phyloP scores from a whole-genome alignment of 2,113 vertebrate genomes.

The Pontoporia blainvillei region DNA sequence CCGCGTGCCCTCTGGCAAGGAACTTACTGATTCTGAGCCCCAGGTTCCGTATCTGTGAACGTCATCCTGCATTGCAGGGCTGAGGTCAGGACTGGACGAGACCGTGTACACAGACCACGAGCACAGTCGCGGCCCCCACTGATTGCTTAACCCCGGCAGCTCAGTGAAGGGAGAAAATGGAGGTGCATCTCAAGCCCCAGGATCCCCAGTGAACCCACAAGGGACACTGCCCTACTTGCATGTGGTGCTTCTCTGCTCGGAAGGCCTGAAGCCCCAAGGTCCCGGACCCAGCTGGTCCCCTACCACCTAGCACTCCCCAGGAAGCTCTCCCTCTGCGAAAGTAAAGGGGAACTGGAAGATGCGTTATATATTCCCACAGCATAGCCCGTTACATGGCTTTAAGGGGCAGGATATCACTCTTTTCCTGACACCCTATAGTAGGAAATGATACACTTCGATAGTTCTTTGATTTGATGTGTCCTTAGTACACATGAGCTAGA shows the following conservation, averaged over 20 bases:
- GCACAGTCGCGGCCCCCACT: rapidly evolving
- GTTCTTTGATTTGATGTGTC: not conserved
- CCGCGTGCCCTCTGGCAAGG: not conserved
- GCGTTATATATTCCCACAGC: not conserved
- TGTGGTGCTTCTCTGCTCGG: not conserved
- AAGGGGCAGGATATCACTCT: not conserved
- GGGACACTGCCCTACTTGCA: not conserved
- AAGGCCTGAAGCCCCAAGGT: not conserved
- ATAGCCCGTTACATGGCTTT: not conserved
- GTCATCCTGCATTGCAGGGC: not conserved
- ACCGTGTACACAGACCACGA: rapidly evolving
- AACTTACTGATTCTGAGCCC: not conserved
- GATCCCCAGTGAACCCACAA: rapidly evolving
- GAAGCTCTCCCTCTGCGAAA: not conserved
- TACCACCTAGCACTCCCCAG: not conserved
- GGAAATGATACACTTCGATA: not conserved
- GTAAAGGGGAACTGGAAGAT: not conserved
- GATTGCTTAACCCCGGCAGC: not conserved
- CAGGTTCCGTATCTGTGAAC: not conserved
- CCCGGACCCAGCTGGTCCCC: no score
- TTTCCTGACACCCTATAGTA: not conserved
- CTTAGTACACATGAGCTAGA: not conserved
- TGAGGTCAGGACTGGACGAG: not conserved
- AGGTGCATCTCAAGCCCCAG: not conserved
- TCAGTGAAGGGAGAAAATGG: not conserved